Evolutionary conservation across 2,797 vertebrate species (phyloP).

Genomic region (Choloepus didactylus): DNA sequence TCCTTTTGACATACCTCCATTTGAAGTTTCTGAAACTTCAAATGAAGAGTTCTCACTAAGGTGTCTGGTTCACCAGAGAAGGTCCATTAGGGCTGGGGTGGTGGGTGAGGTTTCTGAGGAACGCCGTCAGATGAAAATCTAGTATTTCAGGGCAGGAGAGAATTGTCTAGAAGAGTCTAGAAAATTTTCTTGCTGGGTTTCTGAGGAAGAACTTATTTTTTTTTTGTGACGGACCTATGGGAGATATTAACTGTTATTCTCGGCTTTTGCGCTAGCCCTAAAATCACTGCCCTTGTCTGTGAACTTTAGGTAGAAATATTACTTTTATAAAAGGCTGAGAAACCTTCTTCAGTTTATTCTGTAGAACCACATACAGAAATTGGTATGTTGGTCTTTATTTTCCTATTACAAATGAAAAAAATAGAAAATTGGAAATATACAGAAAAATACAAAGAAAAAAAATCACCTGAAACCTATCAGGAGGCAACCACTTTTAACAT

Average conservation of each 20-base stretch:
- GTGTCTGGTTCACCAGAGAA: not conserved
- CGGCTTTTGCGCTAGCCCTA: not conserved
- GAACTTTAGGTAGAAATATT: slow-evolving; percentile 31
- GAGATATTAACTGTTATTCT: not conserved
- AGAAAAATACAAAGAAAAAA: slow-evolving; percentile 41
- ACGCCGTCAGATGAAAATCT: not conserved
- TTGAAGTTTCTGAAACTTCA: not conserved
- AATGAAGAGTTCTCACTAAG: not conserved
- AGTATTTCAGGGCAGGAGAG: not conserved
- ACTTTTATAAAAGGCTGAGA: slow-evolving; percentile 16
- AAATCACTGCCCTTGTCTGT: not conserved
- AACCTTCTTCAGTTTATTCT: slow-evolving; percentile 22
- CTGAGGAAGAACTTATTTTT: slow-evolving; percentile 24
- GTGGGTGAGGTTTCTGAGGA: not conserved
- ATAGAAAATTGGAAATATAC: slow-evolving; percentile 23
- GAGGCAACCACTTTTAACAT: not conserved
- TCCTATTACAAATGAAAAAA: slow-evolving; percentile 6
- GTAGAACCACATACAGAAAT: not conserved
- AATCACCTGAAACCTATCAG: not conserved
- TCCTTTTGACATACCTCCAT: not conserved
- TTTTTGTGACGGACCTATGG: not conserved
- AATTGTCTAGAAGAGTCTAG: not conserved
- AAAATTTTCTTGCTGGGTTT: not conserved
- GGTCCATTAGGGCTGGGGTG: not conserved
- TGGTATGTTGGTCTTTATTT: not conserved